phyloP scores from a whole-genome alignment of 2,113 vertebrate species.

The Hyaena hyaena region DNA sequence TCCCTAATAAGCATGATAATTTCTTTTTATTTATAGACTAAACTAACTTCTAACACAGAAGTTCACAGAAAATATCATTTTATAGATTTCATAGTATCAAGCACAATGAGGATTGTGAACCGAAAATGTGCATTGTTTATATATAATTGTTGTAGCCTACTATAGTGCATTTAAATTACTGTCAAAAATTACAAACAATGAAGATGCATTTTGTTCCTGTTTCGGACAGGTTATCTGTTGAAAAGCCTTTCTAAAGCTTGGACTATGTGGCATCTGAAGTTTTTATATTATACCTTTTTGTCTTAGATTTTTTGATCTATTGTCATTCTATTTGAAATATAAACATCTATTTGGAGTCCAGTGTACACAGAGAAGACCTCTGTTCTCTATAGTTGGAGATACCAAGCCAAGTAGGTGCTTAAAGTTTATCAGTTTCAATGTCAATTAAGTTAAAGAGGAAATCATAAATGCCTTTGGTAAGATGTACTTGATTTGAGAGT shows the following conservation, averaged over 20 bases:
- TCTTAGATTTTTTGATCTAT: neutral
- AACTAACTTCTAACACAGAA: neutral
- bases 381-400: neutral
- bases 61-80: neutral
- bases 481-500: neutral
- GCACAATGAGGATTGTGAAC: neutral
- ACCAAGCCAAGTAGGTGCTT: neutral
- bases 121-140: neutral
- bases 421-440: neutral
- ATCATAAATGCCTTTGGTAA: neutral
- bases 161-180: neutral
- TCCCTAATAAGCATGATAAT: neutral
- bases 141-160: neutral
- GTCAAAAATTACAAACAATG: neutral
- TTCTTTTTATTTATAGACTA: neutral
- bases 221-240: neutral
- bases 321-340: neutral
- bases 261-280: neutral
- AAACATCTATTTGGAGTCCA: neutral
- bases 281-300: neutral
- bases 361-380: neutral
- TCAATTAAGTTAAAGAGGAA: neutral
- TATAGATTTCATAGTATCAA: neutral
- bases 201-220: neutral
- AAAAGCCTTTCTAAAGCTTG: neutral